Evolutionary conservation across 30 jellyfish, hydroid and myxozoan species (phyloP), one percentile per base, ranked within the genome.

Genomic region (Nemopilema nomurai): DNA sequence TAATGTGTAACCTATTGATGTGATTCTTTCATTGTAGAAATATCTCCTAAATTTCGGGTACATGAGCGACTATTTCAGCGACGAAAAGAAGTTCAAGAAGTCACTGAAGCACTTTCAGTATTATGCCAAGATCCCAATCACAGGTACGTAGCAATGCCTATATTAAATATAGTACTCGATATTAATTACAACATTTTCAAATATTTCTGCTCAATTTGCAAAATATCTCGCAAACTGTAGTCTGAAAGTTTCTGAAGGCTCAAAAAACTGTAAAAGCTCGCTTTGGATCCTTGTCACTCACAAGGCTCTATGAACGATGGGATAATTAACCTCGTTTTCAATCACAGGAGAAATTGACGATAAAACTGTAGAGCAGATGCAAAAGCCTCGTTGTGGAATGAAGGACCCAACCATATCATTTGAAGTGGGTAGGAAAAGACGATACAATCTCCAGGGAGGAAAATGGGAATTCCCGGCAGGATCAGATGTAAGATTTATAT

Each of bases 381-480:
- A 87, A 19, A 86, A 92, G 32, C 89, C 96, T 17, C 87, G 98
- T 16, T 91, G 98, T 71, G 98, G 98, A 18, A 53, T 86, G 90
- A 76, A 82, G 57, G 98, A 91, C 67, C 84, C 83, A 29, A 72
- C 52, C 13, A 41, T 51, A 8, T 18, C 33, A 0, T 28, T 68
- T 68, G 33, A 57, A 18, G 64, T 16, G 17, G 70, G 51, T 8
- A 51, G 97, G 51, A 72, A 84, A 51, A 79, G 96, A 62, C 65
- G 97, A 29, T 91, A 49, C 66, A 81, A 89, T 17, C 82, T 91
- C 78, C 97, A 91, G 63, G 97, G 97, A 16, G 51, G 92, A 30
- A 91, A 28, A 49, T 91, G 97, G 97, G 81, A 30, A 25, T 57
- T 52, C n/a, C 69, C 71, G 25, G 65, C 17, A 18, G 63, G 53